Evolutionary conservation across 2,797 vertebrate species (phyloP).

Genomic region (Podarcis lilfordi): DNA sequence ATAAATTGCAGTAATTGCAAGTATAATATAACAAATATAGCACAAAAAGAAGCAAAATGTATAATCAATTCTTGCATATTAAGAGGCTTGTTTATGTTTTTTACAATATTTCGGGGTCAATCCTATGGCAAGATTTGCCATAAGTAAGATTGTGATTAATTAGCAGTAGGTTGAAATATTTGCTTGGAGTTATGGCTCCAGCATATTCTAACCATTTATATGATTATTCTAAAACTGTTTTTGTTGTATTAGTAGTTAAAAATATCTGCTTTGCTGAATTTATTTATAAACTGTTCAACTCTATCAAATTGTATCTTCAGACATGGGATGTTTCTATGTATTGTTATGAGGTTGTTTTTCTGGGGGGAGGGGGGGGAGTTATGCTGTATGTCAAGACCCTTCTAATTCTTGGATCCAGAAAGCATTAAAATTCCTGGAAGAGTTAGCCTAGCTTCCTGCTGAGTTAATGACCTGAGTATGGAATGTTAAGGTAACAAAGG

Average conservation of each 20-base stretch:
- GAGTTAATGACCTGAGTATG: no score
- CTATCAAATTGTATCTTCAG: conserved; percentile 60
- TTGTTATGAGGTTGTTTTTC: no score
- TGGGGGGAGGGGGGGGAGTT: no score
- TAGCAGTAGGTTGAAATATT: conserved; percentile 68
- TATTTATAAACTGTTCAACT: conserved; percentile 72
- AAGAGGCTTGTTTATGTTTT: conserved; percentile 73
- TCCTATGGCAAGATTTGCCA: conserved; percentile 69
- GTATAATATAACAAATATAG: conserved; percentile 69
- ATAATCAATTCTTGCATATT: conserved; percentile 66
- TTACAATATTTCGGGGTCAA: conserved; percentile 67
- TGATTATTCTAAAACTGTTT: conserved; percentile 64
- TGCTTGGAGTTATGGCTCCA: conserved; percentile 63
- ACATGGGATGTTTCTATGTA: background rate
- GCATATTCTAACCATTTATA: conserved; percentile 70
- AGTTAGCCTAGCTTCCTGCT: no score
- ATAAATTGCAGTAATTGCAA: conserved; percentile 73
- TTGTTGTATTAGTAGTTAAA: conserved; percentile 69
- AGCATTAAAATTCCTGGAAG: no score
- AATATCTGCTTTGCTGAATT: conserved; percentile 71
- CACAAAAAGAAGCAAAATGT: conserved; percentile 70
- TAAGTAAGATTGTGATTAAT: conserved; percentile 81
- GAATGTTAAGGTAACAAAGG: no score
- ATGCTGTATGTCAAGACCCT: no score
- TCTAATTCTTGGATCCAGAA: no score